A percentile compares a stretch with the other conserved stretches of the same genome.
Conservation (phyloP, 1,140 invertebrate genomes). For the Steinernema feltiae region DNA sequence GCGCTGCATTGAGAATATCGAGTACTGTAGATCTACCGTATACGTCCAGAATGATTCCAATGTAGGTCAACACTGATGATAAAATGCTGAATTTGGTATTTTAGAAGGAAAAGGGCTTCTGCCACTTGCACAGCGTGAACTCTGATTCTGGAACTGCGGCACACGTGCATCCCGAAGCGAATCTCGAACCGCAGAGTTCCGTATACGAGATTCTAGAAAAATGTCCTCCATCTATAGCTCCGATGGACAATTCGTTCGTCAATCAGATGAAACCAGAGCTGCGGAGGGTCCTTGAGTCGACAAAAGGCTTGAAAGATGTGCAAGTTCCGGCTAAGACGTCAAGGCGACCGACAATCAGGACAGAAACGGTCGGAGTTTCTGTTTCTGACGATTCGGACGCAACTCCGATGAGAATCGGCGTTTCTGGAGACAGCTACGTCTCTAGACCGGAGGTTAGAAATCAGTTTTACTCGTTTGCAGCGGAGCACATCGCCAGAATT, state of each 20-base stretch:
- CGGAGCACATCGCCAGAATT: too few relatives aligned
- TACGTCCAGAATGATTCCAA: slow-evolving; percentile 28
- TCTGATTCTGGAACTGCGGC: slow-evolving; percentile 27
- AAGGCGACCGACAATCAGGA: not conserved
- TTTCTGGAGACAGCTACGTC: slow-evolving; percentile 18
- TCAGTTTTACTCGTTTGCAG: too few relatives aligned
- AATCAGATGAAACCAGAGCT: slow-evolving; percentile 16
- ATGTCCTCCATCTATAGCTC: slow-evolving; percentile 24
- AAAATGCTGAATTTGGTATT: slow-evolving; percentile 10
- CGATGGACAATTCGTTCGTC: slow-evolving; percentile 18
- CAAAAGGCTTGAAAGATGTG: not conserved
- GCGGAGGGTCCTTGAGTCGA: not conserved
- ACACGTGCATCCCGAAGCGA: slow-evolving; percentile 28
- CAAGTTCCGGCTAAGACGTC: slow-evolving; percentile 16
- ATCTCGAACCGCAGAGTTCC: slow-evolving; percentile 19
- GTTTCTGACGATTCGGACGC: slow-evolving; percentile 17
- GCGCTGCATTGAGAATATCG: slow-evolving; percentile 43
- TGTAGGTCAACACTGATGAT: not conserved
- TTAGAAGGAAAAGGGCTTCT: slow-evolving; percentile 42
- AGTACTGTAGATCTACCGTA: slow-evolving; percentile 38
- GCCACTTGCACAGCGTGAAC: slow-evolving; percentile 43
- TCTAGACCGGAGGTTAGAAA: slow-evolving; percentile 3
- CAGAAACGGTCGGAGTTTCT: slow-evolving; percentile 15
- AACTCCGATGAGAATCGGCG: slow-evolving; percentile 8
- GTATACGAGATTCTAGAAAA: slow-evolving; percentile 27